phyloP scores from a whole-genome alignment of 2,888 invertebrate species.

The Congeria kusceri region DNA sequence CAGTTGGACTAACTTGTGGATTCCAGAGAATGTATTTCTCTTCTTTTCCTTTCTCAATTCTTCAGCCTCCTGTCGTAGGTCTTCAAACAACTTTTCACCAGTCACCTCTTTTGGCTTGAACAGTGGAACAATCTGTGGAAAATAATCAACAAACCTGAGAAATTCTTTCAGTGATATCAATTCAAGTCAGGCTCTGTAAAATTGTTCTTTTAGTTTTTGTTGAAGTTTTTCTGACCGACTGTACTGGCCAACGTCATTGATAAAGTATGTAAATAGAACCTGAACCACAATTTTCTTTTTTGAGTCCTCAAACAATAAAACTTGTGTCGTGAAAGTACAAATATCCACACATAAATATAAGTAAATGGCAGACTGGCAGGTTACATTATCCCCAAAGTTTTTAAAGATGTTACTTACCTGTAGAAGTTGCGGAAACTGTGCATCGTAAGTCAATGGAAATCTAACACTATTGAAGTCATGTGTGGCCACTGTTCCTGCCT shows the following conservation, averaged over 20 bases:
- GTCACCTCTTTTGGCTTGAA: conserved; percentile 88
- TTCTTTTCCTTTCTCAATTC: conserved; percentile 93
- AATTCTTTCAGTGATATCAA: no score
- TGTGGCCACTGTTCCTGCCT: conserved; percentile 92
- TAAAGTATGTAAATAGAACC: no score
- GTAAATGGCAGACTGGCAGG: no score
- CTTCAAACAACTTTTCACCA: conserved; percentile 90
- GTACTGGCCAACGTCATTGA: no score
- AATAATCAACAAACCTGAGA: conserved; percentile 60
- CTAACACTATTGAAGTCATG: conserved; percentile 91
- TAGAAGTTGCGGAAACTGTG: conserved; percentile 89
- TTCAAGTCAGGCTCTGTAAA: no score
- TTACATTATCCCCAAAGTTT: no score
- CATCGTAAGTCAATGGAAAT: conserved; percentile 89
- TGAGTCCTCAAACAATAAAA: no score
- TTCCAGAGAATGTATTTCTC: conserved; percentile 92
- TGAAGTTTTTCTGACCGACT: no score
- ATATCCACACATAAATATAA: no score
- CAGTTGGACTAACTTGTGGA: conserved; percentile 88
- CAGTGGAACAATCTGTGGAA: conserved; percentile 87
- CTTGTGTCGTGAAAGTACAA: no score
- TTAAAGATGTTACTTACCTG: conserved; percentile 86
- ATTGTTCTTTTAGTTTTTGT: no score
- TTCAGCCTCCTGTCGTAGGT: conserved; percentile 92
- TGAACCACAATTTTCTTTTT: no score